Conservation (phyloP, 2,797 vertebrate genomes). For the Dipus sagitta region DNA sequence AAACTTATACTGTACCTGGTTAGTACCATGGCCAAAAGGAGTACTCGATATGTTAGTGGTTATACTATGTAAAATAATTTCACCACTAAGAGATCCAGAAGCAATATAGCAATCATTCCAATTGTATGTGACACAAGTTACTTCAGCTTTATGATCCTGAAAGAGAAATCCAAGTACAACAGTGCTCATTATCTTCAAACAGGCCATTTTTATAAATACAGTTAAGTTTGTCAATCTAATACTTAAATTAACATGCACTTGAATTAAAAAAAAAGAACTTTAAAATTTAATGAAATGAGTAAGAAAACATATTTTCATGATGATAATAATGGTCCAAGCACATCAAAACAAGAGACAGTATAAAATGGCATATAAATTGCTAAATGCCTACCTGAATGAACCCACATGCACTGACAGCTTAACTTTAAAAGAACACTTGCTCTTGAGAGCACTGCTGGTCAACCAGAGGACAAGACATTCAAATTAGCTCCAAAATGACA, state of each 20-base stretch:
- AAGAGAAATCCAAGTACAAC: constrained; percentile 55
- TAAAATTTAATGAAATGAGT: constrained; percentile 18
- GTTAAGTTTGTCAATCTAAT: background rate
- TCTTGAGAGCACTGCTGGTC: background rate
- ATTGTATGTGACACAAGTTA: constrained; percentile 96
- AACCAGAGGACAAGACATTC: constrained; percentile 25
- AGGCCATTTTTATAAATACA: background rate
- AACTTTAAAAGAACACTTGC: background rate
- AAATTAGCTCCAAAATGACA: constrained; percentile 53
- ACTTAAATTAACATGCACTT: constrained; percentile 47
- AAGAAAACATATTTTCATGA: constrained; percentile 20
- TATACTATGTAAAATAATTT: constrained; percentile 96
- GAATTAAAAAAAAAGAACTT: constrained; percentile 13
- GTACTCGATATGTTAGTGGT: constrained; percentile 96
- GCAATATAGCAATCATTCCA: constrained; percentile 94
- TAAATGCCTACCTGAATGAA: constrained; percentile 44
- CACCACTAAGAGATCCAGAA: constrained; percentile 96
- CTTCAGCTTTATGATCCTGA: constrained; percentile 96
- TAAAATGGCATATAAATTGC: constrained; percentile 24
- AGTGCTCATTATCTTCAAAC: background rate
- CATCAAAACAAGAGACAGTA: constrained; percentile 37
- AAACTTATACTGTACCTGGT: constrained; percentile 89
- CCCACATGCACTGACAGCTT: constrained; percentile 15
- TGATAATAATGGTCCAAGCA: background rate
- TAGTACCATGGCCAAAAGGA: constrained; percentile 94